Evolutionary conservation across 2,113 vertebrate genomes (phyloP), one percentile per base, ranked within the genome.

Genomic region (Pelecanoides urinatrix): DNA sequence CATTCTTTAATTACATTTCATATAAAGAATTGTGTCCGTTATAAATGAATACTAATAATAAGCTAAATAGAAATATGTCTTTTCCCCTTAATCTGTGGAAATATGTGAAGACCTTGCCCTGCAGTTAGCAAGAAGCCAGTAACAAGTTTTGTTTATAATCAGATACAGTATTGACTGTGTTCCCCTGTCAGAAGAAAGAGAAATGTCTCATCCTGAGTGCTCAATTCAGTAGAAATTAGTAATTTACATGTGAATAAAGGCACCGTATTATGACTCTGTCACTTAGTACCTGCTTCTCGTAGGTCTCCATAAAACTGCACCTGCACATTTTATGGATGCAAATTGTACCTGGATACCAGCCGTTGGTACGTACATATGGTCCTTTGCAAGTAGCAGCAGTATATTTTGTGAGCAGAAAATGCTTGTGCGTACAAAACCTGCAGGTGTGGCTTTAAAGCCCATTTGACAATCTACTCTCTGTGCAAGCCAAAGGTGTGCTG

Each of bases 161-260:
- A 66, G 9, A 63, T 91, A 73, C 74, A 92, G 49, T 70, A 92
- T 34, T 47, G 59, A 52, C 62, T 93, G 27, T 89, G 73, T 75
- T 88, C 32, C 66, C 13, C 23, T 79, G 34, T 68, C 27, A 88
- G 91, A 91, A 94, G 45, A 65, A 38, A 63, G 92, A 94, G 38
- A 86, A 92, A 83, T 91, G 47, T 95, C 88, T 87, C 4, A 50
- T 95, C 56, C 76, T 17, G 40, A 94, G 44, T 56, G 17, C n/a
- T 96, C 66, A 83, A 59, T 95, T 96, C 76, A 90, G 52, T 92
- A 93, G 78, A 95, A 94, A 95, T 97, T 30, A 86, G 78, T 85
- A 91, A 81, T 96, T 76, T 91, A 74, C 21, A 71, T 63, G 21
- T 86, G 79, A 97, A 81, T 91, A 92, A 94, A 90, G 49, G 34